phyloP scores from a whole-genome alignment of 2,888 invertebrate genomes.

The Holacanthella duospinosa region DNA sequence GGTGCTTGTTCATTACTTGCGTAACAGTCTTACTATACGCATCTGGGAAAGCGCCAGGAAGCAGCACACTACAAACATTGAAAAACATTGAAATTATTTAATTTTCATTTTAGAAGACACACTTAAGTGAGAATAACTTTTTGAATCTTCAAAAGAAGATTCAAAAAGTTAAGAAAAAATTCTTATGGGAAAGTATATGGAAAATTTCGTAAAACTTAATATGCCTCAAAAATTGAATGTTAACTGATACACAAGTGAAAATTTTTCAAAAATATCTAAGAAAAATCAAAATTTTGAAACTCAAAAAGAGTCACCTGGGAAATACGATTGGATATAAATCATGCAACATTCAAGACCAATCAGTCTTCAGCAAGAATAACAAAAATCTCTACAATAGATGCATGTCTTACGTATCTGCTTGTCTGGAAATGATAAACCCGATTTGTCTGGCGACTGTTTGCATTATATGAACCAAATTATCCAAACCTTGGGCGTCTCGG shows the following conservation, averaged over 20 bases:
- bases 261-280: no score
- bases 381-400: no score
- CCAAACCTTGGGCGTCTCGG: neutral
- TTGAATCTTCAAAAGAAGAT: neutral
- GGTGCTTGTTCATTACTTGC: neutral
- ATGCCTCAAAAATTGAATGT: no score
- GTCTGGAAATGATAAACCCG: neutral
- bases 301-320: no score
- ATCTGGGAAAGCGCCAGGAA: neutral
- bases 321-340: no score
- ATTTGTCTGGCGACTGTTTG: neutral
- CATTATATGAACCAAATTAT: neutral
- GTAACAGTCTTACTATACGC: neutral
- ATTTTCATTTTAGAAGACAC: neutral
- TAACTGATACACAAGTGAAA: no score
- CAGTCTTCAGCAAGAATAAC: no score
- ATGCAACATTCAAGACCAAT: no score
- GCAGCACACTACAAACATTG: neutral
- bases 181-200: no score
- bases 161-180: neutral
- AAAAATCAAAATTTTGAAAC: no score
- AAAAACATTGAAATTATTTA: neutral
- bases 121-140: no score
- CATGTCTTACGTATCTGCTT: constrained; percentile 1
- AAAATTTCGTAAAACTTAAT: neutral